Evolutionary conservation across 1,140 invertebrate genomes (phyloP).

Genomic region (Bilobella aurantiaca): DNA sequence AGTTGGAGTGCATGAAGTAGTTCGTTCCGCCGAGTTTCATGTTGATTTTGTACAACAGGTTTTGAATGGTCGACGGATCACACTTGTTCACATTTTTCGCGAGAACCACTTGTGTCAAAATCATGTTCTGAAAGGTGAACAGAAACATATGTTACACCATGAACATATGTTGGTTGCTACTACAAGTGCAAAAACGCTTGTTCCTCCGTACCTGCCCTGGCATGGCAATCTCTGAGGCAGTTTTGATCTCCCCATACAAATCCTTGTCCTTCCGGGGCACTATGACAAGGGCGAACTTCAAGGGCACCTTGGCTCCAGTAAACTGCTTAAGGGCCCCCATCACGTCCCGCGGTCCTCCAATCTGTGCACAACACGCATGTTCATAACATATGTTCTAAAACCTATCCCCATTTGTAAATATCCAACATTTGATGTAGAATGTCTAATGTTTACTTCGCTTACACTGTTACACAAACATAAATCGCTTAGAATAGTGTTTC

Average conservation of each 20-base stretch:
- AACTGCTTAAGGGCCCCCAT: not conserved
- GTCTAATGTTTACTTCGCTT: no score
- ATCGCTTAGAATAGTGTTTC: no score
- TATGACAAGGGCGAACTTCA: not conserved
- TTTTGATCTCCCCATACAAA: constrained; percentile 1
- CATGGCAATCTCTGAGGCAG: not conserved
- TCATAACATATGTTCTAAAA: no score
- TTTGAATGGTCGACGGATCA: constrained; percentile 47
- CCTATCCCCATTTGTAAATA: no score
- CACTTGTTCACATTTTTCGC: constrained; percentile 44
- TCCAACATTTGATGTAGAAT: no score
- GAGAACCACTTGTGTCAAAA: constrained; percentile 73
- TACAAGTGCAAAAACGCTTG: no score
- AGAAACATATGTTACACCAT: no score
- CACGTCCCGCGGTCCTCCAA: no score
- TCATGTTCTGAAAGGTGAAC: constrained; percentile 44
- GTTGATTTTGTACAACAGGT: constrained; percentile 74
- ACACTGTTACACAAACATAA: no score
- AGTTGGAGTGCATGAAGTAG: constrained; percentile 53
- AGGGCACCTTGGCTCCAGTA: not conserved
- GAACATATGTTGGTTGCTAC: no score
- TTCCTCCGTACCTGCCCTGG: not conserved
- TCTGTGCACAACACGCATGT: no score
- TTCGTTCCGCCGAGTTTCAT: constrained; percentile 76
- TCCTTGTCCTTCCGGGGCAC: constrained; percentile 4